phyloP scores from a whole-genome alignment of 2,113 vertebrate species.

The Platysteira castanea region DNA sequence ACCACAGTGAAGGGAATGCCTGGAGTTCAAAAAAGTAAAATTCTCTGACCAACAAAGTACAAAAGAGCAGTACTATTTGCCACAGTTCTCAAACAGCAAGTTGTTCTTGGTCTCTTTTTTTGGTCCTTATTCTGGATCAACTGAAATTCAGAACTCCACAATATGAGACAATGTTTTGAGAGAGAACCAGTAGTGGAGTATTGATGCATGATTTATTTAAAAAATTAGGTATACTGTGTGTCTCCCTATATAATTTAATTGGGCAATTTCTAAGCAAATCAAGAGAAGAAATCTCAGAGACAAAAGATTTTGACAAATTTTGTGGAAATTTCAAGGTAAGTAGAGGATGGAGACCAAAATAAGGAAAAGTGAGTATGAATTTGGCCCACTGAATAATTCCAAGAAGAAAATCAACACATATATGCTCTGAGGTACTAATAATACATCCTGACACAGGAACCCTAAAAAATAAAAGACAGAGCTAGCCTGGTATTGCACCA shows the following conservation, averaged over 20 bases:
- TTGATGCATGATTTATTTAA: not conserved
- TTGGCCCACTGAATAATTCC: not conserved
- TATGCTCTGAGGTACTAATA: not conserved
- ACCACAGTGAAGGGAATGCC: not conserved
- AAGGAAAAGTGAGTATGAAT: not conserved
- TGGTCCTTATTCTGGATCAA: not conserved
- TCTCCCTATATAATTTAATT: not conserved
- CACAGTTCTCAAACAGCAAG: not conserved
- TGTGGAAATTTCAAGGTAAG: not conserved
- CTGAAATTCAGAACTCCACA: not conserved
- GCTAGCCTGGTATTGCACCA: not conserved
- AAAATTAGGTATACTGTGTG: not conserved
- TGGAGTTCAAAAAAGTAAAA: not conserved
- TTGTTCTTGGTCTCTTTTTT: not conserved
- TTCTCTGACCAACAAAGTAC: not conserved
- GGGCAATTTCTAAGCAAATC: not conserved
- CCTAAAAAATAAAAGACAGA: not conserved
- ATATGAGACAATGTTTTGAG: not conserved
- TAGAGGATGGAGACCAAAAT: not conserved
- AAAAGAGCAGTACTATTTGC: not conserved
- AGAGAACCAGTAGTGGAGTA: not conserved
- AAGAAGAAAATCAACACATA: not conserved
- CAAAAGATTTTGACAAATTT: not conserved
- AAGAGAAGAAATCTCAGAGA: not conserved
- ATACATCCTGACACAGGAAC: not conserved